Conservation (phyloP, 2,797 vertebrate genomes). For the Hapalemur alaotrensis region DNA sequence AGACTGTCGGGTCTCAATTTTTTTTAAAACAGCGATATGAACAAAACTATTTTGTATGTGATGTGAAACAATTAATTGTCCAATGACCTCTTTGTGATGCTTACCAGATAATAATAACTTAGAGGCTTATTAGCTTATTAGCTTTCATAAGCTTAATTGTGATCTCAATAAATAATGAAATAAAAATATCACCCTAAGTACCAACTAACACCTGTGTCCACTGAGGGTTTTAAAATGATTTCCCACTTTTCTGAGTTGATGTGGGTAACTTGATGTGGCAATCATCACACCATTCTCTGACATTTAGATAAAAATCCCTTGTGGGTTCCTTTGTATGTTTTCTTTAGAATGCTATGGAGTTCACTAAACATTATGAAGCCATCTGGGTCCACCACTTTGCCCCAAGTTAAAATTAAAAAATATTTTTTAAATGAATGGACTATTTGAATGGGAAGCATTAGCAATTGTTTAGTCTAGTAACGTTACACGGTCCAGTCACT, state of each 20-base stretch:
- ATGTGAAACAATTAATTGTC: not conserved
- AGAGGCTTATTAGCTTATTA: not conserved
- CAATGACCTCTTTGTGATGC: not conserved
- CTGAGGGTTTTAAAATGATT: not conserved
- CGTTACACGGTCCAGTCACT: not conserved
- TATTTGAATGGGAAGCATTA: not conserved
- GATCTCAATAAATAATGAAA: slow-evolving; percentile 31
- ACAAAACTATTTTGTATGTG: not conserved
- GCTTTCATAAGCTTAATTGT: not conserved
- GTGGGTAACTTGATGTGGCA: not conserved
- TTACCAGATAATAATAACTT: not conserved
- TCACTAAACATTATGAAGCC: not conserved
- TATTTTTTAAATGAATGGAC: not conserved
- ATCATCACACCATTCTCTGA: not conserved
- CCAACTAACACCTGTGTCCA: not conserved
- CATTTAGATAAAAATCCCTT: not conserved
- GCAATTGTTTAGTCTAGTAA: not conserved
- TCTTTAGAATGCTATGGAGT: not conserved
- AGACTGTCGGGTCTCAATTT: too few species aligned
- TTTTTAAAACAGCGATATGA: not conserved
- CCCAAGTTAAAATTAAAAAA: not conserved
- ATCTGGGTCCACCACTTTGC: not conserved
- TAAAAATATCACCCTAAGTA: not conserved
- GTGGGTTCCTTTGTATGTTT: not conserved
- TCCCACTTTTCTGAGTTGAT: not conserved